phyloP scores from a whole-genome alignment of 2,888 invertebrate genomes.

The Watsonalla binaria region DNA sequence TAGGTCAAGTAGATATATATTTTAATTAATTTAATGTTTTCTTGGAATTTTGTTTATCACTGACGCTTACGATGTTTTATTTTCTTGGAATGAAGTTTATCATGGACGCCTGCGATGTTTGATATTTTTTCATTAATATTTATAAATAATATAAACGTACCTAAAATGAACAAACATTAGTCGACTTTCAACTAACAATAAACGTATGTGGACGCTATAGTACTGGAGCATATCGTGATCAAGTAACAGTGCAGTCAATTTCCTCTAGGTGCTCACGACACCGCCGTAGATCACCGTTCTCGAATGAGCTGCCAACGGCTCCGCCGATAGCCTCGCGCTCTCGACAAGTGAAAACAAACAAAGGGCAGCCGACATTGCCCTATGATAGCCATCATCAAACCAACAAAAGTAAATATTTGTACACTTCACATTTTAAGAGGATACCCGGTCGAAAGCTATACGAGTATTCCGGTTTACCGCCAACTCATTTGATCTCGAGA shows the following conservation, averaged over 20 bases:
- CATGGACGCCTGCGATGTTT: too few relatives aligned
- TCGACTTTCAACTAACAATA: too few relatives aligned
- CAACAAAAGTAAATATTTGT: slow-evolving; percentile 46
- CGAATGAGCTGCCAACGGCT: slow-evolving; percentile 54
- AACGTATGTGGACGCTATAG: too few relatives aligned
- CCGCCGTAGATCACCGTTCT: slow-evolving; percentile 45
- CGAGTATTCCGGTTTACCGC: not conserved
- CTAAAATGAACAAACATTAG: too few relatives aligned
- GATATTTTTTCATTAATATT: too few relatives aligned
- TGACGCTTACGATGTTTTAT: too few relatives aligned
- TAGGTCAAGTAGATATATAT: too few relatives aligned
- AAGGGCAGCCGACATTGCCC: slow-evolving; percentile 35
- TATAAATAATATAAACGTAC: too few relatives aligned
- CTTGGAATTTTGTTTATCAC: too few relatives aligned
- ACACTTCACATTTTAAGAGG: slow-evolving; percentile 20
- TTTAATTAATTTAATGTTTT: too few relatives aligned
- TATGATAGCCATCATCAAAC: slow-evolving; percentile 45
- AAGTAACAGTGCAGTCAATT: not conserved
- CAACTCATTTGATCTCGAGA: not conserved
- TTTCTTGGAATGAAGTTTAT: too few relatives aligned
- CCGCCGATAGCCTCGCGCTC: slow-evolving; percentile 40
- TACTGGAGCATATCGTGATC: too few relatives aligned
- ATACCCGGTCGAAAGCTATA: slow-evolving; percentile 4
- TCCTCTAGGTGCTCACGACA: slow-evolving; percentile 5
- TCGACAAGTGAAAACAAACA: slow-evolving; percentile 50